These are phyloP conservation scores for Beaufortia kweichowensis DNA, from an alignment of 2,113 vertebrate species.

Conservation along the genomic window DNA sequence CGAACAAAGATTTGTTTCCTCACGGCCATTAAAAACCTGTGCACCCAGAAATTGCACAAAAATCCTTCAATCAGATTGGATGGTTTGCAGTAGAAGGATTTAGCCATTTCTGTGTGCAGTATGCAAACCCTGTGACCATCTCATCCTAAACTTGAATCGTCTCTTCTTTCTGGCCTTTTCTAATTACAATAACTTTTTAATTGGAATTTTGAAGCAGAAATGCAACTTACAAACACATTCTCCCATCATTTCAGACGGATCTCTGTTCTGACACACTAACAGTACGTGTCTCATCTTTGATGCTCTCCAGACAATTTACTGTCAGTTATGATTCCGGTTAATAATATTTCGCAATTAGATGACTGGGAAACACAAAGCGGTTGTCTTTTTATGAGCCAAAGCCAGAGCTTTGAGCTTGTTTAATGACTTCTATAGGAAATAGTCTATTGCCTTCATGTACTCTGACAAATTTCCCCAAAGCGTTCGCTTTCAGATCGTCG, in stretches of 20 bases:
- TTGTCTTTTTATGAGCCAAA: constrained; percentile 24
- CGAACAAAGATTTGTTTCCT: neutral
- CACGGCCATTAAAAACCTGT: neutral
- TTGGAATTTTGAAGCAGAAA: no score
- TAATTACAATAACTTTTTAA: no score
- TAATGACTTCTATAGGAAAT: constrained; percentile 30
- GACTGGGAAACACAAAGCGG: constrained; percentile 23
- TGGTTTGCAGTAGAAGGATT: no score
- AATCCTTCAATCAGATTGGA: no score
- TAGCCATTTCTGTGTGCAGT: no score
- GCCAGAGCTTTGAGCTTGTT: constrained; percentile 4
- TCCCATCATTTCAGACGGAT: neutral
- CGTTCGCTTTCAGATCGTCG: constrained; percentile 27
- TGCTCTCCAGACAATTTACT: constrained; percentile 19
- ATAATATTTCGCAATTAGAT: constrained; percentile 27
- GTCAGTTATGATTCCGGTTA: constrained; percentile 27
- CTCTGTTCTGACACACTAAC: constrained; percentile 2
- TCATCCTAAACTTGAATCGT: no score
- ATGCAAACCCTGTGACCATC: no score
- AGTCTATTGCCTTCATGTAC: constrained; percentile 4
- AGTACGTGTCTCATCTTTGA: neutral
- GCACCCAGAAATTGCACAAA: neutral
- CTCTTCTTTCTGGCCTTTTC: no score
- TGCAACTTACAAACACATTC: no score
- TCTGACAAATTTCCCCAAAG: constrained; percentile 19